A percentile compares a stretch with the other conserved stretches of the same genome.
These are phyloP conservation scores for Apogon hyalosoma DNA, from an alignment of 2,797 vertebrate genomes.

Conservation along the genomic window DNA sequence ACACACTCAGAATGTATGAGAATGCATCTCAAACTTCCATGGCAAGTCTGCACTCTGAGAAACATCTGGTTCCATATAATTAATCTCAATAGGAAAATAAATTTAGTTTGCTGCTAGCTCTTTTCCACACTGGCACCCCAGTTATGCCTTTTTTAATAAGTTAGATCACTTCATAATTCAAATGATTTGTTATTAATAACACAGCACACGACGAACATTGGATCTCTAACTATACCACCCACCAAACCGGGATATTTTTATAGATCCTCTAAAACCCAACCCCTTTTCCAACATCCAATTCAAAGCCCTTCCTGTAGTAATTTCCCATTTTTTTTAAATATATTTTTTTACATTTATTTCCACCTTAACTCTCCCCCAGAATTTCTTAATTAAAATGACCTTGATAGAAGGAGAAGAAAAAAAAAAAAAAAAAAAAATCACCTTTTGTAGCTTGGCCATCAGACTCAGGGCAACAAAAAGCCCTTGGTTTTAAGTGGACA, in stretches of 20 bases:
- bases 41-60: not conserved
- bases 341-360: not conserved
- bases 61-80: constrained; percentile 14
- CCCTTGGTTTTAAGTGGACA: constrained; percentile 14
- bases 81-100: constrained; percentile 51
- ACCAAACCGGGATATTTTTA: constrained; percentile 52
- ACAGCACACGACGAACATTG: constrained; percentile 81
- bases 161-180: constrained; percentile 81
- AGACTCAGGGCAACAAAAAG: constrained; percentile 15
- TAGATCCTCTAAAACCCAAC: constrained; percentile 22
- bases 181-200: constrained; percentile 80
- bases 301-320: constrained; percentile 34
- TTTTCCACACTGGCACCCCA: constrained; percentile 58
- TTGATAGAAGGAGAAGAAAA: not conserved
- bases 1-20: too few species aligned
- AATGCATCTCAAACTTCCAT: not conserved
- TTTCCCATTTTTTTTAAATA: too few species aligned
- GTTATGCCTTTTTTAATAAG: constrained; percentile 72
- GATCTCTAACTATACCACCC: constrained; percentile 78
- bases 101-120: constrained; percentile 60
- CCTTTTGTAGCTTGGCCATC: constrained; percentile 11
- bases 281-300: constrained; percentile 27
- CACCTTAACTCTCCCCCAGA: constrained; percentile 1
- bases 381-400: constrained; percentile 25
- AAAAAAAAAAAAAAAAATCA: not conserved